These are phyloP conservation scores for Canis aureus DNA, from an alignment of 2,113 vertebrate species.

Conservation along the genomic window DNA sequence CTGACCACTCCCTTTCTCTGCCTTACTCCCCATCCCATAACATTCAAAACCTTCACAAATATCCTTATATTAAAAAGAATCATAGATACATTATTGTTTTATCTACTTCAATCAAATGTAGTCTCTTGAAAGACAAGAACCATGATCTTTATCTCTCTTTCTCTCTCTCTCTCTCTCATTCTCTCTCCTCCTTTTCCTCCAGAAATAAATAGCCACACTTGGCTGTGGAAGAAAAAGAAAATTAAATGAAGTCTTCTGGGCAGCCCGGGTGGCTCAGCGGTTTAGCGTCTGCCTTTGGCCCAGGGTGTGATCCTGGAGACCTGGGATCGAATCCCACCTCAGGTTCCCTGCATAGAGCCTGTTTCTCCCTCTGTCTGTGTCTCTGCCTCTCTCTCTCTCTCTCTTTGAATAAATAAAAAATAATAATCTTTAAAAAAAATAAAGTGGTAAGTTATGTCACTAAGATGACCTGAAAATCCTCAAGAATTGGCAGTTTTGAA, in stretches of 20 bases:
- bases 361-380: too few species aligned
- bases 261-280: too few species aligned
- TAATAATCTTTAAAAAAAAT: too few species aligned
- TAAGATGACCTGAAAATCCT: not conserved
- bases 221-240: not conserved
- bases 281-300: too few species aligned
- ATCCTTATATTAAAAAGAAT: not conserved
- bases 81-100: not conserved
- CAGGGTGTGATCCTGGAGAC: too few species aligned
- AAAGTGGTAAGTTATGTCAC: not conserved
- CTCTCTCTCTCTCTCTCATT: not conserved
- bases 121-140: not conserved
- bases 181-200: not conserved
- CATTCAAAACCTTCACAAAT: not conserved
- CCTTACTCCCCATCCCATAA: rapidly evolving
- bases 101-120: not conserved
- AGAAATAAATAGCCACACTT: not conserved
- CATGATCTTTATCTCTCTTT: not conserved
- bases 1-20: not conserved
- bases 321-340: too few species aligned
- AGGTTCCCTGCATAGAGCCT: too few species aligned
- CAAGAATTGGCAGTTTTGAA: not conserved
- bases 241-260: not conserved
- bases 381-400: too few species aligned
- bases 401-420: too few species aligned